These are phyloP conservation scores for Chaetogeoica ovagalla DNA, from an alignment of 2,888 invertebrate species.

Conservation along the genomic window DNA sequence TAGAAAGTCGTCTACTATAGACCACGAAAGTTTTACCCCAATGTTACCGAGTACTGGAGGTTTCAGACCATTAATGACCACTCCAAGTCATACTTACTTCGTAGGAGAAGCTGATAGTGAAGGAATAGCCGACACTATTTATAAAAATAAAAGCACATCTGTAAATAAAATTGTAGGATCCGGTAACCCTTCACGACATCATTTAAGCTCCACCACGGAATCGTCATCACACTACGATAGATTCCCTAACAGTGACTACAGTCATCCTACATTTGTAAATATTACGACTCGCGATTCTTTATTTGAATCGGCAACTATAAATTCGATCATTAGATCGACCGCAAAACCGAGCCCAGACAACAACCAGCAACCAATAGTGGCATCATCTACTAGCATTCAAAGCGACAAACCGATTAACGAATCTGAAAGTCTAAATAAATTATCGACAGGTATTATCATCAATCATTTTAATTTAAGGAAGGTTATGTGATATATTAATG, in stretches of 20 bases:
- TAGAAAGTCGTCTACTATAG: slow-evolving; percentile 59
- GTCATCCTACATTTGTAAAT: slow-evolving; percentile 23
- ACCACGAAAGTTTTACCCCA: slow-evolving; percentile 73
- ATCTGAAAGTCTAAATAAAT: slow-evolving; percentile 12
- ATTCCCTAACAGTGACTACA: slow-evolving; percentile 12
- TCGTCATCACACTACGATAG: neutral
- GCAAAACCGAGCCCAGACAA: slow-evolving; percentile 8
- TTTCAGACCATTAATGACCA: slow-evolving; percentile 69
- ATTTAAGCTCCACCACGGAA: slow-evolving; percentile 26
- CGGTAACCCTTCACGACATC: slow-evolving; percentile 1
- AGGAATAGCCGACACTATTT: neutral
- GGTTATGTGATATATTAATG: no score
- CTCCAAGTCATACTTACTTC: slow-evolving; percentile 3
- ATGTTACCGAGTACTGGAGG: slow-evolving; percentile 73
- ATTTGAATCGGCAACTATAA: slow-evolving; percentile 42
- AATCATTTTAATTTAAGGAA: neutral
- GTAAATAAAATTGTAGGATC: slow-evolving; percentile 1
- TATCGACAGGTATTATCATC: slow-evolving; percentile 36
- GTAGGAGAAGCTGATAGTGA: neutral
- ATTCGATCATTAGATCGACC: slow-evolving; percentile 36
- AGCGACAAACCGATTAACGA: neutral
- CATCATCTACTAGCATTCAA: neutral
- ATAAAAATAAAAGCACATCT: slow-evolving; percentile 22
- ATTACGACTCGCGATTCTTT: slow-evolving; percentile 42
- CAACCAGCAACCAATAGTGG: neutral